phyloP scores from a whole-genome alignment of 2,888 invertebrate genomes.

The Limenitis camilla region DNA sequence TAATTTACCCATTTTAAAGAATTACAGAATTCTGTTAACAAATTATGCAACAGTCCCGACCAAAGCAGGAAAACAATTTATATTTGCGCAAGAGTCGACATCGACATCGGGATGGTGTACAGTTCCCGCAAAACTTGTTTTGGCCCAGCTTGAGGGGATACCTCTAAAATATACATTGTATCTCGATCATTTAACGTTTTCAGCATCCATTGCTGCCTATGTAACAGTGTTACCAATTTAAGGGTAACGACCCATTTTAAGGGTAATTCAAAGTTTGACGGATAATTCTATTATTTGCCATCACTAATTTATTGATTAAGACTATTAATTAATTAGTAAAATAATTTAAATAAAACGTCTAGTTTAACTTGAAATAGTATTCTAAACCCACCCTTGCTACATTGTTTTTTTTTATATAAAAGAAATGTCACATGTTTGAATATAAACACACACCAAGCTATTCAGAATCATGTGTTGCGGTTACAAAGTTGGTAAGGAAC shows the following conservation, averaged over 20 bases:
- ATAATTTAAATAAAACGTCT: no score
- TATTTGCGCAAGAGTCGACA: slow-evolving; percentile 56
- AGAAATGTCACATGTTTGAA: no score
- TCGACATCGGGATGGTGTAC: slow-evolving; percentile 53
- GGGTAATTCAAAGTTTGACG: no score
- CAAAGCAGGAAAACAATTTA: slow-evolving; percentile 55
- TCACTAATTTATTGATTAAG: no score
- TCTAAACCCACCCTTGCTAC: no score
- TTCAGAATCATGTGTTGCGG: no score
- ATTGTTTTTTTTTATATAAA: no score
- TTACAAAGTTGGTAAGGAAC: no score
- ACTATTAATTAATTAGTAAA: no score
- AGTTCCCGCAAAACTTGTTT: slow-evolving; percentile 60
- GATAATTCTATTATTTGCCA: no score
- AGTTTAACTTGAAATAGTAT: no score
- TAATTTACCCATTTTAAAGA: neutral
- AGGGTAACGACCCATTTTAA: neutral
- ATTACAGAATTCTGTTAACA: neutral
- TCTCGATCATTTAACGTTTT: neutral
- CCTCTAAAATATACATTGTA: slow-evolving; percentile 7
- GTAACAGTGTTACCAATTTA: neutral
- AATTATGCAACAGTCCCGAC: slow-evolving; percentile 16
- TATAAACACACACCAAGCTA: no score
- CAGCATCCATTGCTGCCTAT: neutral
- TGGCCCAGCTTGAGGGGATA: slow-evolving; percentile 34